Percentiles rank a stretch among this genome's conserved stretches.
These are phyloP conservation scores for Proteles cristata DNA, from an alignment of 2,113 vertebrate species.

Conservation along the genomic window DNA sequence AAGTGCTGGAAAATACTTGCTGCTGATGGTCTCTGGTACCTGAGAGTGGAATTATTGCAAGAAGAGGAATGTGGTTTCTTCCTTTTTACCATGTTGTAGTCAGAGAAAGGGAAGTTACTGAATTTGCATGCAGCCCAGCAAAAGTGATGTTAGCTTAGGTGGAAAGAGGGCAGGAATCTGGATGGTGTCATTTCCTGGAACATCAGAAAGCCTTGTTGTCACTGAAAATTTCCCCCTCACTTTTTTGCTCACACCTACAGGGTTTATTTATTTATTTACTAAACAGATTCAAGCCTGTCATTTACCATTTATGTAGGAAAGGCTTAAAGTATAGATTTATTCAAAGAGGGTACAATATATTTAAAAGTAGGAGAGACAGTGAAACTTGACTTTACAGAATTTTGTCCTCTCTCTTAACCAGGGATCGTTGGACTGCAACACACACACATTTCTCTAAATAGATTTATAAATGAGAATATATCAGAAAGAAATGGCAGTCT, in stretches of 20 bases:
- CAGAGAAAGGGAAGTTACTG: neutral
- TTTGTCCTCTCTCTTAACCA: neutral
- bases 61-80: neutral
- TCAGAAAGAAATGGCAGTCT: neutral
- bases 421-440: neutral
- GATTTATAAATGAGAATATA: neutral
- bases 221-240: neutral
- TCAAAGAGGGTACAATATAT: neutral
- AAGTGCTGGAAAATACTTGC: slow-evolving; percentile 69
- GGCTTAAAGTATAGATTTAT: neutral
- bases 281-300: neutral
- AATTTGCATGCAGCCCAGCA: neutral
- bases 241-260: neutral
- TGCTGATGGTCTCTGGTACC: slow-evolving; percentile 28
- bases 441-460: neutral
- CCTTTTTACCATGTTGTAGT: neutral
- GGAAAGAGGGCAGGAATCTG: neutral
- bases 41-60: slow-evolving; percentile 58
- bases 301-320: neutral
- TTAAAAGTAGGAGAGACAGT: neutral
- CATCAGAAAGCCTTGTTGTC: neutral
- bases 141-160: neutral
- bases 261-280: neutral
- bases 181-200: neutral
- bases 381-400: neutral